Conservation (phyloP, 1,140 invertebrate genomes). For the Sitobion miscanthi region DNA sequence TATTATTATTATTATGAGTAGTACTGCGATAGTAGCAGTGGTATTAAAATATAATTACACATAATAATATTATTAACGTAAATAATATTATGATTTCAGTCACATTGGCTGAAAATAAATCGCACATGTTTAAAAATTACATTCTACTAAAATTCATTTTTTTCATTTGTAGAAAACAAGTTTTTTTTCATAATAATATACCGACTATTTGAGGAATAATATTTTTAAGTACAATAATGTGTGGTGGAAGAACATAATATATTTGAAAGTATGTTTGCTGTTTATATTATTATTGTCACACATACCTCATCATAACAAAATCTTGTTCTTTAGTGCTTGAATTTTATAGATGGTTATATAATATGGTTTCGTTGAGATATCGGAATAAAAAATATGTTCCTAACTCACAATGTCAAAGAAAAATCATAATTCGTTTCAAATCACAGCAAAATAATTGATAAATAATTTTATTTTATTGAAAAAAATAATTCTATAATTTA, state of each 20-base stretch:
- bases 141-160: not conserved
- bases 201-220: not conserved
- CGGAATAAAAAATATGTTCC: not conserved
- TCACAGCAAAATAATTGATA: no score
- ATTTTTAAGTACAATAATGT: not conserved
- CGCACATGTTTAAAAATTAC: not conserved
- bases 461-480: no score
- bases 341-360: not conserved
- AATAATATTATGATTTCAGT: not conserved
- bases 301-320: not conserved
- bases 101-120: not conserved
- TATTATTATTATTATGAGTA: not conserved
- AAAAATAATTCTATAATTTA: no score
- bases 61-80: not conserved
- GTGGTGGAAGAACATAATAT: not conserved
- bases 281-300: not conserved
- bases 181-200: not conserved
- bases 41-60: not conserved
- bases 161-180: not conserved
- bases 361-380: not conserved
- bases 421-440: not conserved
- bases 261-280: not conserved
- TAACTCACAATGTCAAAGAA: not conserved
- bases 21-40: not conserved
- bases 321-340: not conserved